These are phyloP conservation scores for Tachina lurida DNA, from an alignment of 2,888 invertebrate genomes.

Conservation along the genomic window DNA sequence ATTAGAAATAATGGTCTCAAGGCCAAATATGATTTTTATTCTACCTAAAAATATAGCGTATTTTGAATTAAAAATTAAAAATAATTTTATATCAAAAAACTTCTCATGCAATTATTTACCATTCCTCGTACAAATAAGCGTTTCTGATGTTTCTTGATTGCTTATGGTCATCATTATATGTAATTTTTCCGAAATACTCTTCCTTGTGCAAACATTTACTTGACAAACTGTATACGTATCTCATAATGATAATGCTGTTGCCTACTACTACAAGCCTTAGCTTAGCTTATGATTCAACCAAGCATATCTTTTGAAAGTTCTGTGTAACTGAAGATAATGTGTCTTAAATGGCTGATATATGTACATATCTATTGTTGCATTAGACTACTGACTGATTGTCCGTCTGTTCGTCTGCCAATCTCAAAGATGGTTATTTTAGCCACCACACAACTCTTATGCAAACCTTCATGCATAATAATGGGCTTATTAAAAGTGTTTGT, in stretches of 20 bases:
- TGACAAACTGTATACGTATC: constrained; percentile 14
- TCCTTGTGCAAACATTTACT: not conserved
- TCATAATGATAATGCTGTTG: constrained; percentile 8
- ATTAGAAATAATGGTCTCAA: too few relatives aligned
- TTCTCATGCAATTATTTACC: too few relatives aligned
- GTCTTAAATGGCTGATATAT: constrained; percentile 32
- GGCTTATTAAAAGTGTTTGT: constrained; percentile 49
- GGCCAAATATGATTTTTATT: too few relatives aligned
- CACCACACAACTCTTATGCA: constrained; percentile 42
- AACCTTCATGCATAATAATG: constrained; percentile 61
- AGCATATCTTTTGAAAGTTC: constrained; percentile 59
- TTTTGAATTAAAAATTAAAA: too few relatives aligned
- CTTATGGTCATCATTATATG: too few relatives aligned
- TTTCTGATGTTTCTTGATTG: too few relatives aligned
- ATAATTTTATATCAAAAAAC: too few relatives aligned
- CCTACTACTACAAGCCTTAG: not conserved
- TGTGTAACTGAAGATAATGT: constrained; percentile 33
- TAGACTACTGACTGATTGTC: not conserved
- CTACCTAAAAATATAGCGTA: too few relatives aligned
- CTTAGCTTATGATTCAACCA: constrained; percentile 28
- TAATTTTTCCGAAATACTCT: not conserved
- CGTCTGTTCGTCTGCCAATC: constrained; percentile 11
- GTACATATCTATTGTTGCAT: constrained; percentile 29
- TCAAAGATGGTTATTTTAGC: constrained; percentile 8
- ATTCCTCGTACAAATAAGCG: too few relatives aligned